Conservation (phyloP, 2,888 invertebrate genomes). For the Anthoptus insignis region DNA sequence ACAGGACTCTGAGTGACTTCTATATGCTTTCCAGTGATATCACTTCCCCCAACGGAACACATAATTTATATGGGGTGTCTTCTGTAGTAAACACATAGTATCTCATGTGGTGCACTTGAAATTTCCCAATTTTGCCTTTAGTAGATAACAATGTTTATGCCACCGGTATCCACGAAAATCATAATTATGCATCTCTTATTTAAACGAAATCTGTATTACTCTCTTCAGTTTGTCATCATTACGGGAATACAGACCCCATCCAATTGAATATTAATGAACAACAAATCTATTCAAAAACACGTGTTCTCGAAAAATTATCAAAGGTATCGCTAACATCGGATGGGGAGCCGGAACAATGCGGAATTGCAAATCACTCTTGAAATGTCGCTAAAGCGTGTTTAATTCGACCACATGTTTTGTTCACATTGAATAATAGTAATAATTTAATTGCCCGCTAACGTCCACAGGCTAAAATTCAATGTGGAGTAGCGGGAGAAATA, state of each 20-base stretch:
- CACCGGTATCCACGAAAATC: too few species aligned
- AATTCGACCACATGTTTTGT: constrained; percentile 82
- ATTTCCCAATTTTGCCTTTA: too few species aligned
- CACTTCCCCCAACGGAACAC: too few species aligned
- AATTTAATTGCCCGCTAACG: constrained; percentile 60
- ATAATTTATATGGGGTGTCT: too few species aligned
- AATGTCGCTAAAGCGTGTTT: constrained; percentile 80
- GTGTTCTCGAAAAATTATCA: constrained; percentile 69
- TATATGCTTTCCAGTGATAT: too few species aligned
- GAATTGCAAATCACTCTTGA: constrained; percentile 80
- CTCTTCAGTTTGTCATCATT: too few species aligned
- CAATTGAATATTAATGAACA: constrained; percentile 35
- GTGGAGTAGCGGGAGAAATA: constrained; percentile 11
- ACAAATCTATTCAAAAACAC: constrained; percentile 61
- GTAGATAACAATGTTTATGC: too few species aligned
- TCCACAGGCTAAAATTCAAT: constrained; percentile 52
- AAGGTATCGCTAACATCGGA: constrained; percentile 67
- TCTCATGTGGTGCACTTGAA: too few species aligned
- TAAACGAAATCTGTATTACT: too few species aligned
- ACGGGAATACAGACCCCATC: constrained; percentile 19
- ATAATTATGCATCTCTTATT: too few species aligned
- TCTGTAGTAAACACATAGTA: too few species aligned
- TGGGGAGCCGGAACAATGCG: constrained; percentile 60
- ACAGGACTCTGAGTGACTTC: too few species aligned
- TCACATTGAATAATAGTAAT: constrained; percentile 78